Conservation (phyloP, 2,797 vertebrate species). For the Coregonus sp. region DNA sequence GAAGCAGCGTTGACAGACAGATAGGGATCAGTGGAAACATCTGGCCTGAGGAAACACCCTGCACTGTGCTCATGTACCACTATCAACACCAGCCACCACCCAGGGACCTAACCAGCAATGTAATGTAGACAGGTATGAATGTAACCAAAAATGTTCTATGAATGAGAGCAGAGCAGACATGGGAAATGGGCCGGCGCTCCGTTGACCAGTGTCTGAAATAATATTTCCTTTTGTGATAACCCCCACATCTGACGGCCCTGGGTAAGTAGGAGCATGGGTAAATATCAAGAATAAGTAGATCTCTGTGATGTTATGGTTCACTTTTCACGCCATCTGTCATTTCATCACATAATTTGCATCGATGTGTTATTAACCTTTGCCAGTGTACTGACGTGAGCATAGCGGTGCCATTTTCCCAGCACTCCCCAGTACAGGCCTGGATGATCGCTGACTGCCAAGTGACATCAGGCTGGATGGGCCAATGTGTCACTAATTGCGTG, state of each 20-base stretch:
- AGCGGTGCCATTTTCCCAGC: conserved; percentile 11
- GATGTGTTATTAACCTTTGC: background rate
- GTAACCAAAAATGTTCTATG: conserved; percentile 18
- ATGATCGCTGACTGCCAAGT: conserved; percentile 9
- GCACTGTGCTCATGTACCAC: conserved; percentile 11
- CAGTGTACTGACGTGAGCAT: conserved; percentile 3
- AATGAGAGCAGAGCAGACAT: conserved; percentile 16
- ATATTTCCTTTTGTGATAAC: conserved; percentile 46
- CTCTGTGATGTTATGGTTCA: background rate
- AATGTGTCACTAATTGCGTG: conserved; percentile 13
- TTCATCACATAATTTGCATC: background rate
- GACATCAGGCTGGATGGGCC: conserved; percentile 17
- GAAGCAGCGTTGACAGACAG: conserved; percentile 38
- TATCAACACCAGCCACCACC: conserved; percentile 45
- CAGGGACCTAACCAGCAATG: conserved; percentile 16
- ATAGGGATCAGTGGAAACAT: conserved; percentile 70
- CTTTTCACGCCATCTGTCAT: background rate
- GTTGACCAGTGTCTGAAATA: conserved; percentile 45
- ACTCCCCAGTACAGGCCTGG: background rate
- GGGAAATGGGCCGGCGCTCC: conserved; percentile 27
- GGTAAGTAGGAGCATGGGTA: background rate
- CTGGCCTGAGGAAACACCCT: conserved; percentile 60
- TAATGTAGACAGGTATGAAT: conserved; percentile 58
- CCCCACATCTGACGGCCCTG: conserved; percentile 12
- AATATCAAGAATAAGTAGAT: conserved; percentile 14